Evolutionary conservation across 2,113 vertebrate genomes (phyloP), one percentile per base, ranked within the genome.

Genomic region (Callionymus lyra): DNA sequence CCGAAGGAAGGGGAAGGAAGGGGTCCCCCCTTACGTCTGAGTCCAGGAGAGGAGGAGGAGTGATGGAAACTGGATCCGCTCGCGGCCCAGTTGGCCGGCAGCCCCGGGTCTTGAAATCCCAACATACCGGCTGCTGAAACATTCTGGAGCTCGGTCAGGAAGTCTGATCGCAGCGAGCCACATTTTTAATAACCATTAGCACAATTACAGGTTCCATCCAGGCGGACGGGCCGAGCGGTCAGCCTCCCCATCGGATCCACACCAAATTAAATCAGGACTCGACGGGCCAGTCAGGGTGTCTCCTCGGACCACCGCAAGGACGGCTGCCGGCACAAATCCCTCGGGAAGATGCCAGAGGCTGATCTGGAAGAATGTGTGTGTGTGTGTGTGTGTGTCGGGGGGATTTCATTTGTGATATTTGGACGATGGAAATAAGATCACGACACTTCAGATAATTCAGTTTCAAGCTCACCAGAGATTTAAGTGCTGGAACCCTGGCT

Each of bases 11-110:
- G 16, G 14, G 14, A 11, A 16, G 49, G 53, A 16, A 47, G 52
- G 16, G 34, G 16, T 50, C 46, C 60, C 39, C 57, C 44, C 47
- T n/a, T 53, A n/a, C n/a, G 70, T 73, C 57, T 59, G 53, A 50
- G 62, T 57, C 50, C 50, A 43, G 48, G 46, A 55, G 53, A 48
- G 60, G 63, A 54, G 55, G 41, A 74, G 66, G 48, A 46, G 65
- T 53, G 63, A 53, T n/a, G 66, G 74, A 79, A 81, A 79, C 56
- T 16, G 31, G 70, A 76, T 65, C 65, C 63, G 61, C 57, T 63
- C 32, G 34, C 48, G 37, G 53, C 70, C 61, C 67, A 71, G 70
- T 74, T 55, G 53, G 68, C 76, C 66, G 64, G 80, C 76, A 80
- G 70, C 56, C 63, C 45, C 53, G 21, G 21, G 21, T 59, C 62